Conservation (phyloP, 2,888 invertebrate genomes). For the Tridacna crocea region DNA sequence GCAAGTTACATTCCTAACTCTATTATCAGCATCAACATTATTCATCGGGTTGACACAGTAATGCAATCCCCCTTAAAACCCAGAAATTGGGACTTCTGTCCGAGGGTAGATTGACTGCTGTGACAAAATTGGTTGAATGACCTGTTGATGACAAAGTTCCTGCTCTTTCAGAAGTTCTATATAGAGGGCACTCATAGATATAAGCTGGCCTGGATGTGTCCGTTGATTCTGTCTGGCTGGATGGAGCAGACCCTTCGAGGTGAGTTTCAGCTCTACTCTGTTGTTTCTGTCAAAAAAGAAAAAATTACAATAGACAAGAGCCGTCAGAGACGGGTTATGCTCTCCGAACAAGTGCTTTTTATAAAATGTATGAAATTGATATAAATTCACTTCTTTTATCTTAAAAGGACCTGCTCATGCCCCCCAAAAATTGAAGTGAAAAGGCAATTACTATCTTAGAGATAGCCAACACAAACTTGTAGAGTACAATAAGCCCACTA, state of each 20-base stretch:
- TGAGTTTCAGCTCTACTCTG: slow-evolving; percentile 12
- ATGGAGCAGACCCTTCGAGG: background rate
- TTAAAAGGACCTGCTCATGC: no score
- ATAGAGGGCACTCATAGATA: slow-evolving; percentile 82
- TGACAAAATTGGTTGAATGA: slow-evolving; percentile 84
- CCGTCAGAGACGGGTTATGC: no score
- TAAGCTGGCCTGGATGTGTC: slow-evolving; percentile 32
- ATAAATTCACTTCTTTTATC: no score
- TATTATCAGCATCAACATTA: slow-evolving; percentile 31
- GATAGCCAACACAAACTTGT: no score
- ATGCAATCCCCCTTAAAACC: slow-evolving; percentile 82
- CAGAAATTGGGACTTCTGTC: slow-evolving; percentile 79
- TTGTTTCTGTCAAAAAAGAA: slow-evolving; percentile 30
- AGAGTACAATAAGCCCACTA: no score
- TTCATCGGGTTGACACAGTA: slow-evolving; percentile 82
- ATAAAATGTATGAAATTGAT: no score
- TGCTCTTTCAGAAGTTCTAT: slow-evolving; percentile 82
- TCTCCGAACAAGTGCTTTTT: no score
- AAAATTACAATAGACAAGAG: no score
- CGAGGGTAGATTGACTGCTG: slow-evolving; percentile 79
- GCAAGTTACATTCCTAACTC: background rate
- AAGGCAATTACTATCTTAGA: no score
- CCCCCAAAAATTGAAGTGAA: no score
- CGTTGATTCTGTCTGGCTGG: background rate
- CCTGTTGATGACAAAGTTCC: slow-evolving; percentile 83